Base-by-base conservation (phyloP, 2,797 vertebrate species). In the Eidolon dupreanum region DNA sequence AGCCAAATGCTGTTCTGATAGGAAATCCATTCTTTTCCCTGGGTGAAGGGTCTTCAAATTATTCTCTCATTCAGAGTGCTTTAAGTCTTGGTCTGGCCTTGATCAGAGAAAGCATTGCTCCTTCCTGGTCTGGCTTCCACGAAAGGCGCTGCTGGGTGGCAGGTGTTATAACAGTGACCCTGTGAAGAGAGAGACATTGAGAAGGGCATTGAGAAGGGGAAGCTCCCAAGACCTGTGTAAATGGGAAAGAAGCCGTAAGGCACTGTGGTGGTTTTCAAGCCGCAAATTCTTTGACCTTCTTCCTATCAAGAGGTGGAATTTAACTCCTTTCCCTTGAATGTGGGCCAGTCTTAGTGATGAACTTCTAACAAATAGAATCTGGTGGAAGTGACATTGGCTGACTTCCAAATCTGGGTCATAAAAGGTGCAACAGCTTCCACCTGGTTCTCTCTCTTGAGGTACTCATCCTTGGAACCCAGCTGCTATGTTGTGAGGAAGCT, bases 331-430 rank as follows among this genome's bases (percentile, higher is more conserved):
- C 38, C 55, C 63, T 83, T 79, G 57, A 74, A 68, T 12, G 17
- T 31, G 91, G 41, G 22, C 59, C 53, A 28, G 22, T 33, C 26
- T 63, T 57, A 24, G 71, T 87, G 77, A 88, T 26, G 59, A n/a
- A 63, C 26, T 89, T 87, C 75, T 91, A 88, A 84, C 78, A 82
- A 81, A 87, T 0, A 95, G 61, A 85, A 70, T 57, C 79, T 49
- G 46, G 51, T 63, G 51, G 55, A 68, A 93, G 51, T 79, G 43
- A 93, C 15, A 3, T 20, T 15, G 13, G 28, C 28, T 85, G 53
- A 89, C n/a, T 90, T 95, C 88, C 59, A 55, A 89, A 20, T 16
- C 71, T 68, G 28, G 26, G n/a, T 70, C 63, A 81, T 92, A 73
- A 96, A 90, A 81, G 79, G n/a, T 41, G 6, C 33, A 61, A 63